Percentiles rank a stretch among this genome's conserved stretches.
Evolutionary conservation across 2,797 vertebrate genomes (phyloP).

Genomic region (Epinephelus malabaricus): DNA sequence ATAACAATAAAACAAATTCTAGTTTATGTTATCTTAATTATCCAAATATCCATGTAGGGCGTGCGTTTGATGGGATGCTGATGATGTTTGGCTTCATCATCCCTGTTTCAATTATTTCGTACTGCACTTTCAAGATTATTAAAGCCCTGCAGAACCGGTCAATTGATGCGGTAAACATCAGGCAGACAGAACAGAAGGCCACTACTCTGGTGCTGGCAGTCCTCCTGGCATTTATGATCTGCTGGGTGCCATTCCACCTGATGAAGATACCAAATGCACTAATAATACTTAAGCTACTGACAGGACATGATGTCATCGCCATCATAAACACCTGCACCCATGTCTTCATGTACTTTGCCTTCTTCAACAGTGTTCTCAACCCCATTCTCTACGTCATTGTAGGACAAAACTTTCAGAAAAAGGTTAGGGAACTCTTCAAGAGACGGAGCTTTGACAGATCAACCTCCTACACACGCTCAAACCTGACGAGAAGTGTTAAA

Average conservation of each 20-base stretch:
- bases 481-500: fast-evolving
- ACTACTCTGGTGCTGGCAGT: constrained; percentile 81
- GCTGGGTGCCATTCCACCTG: constrained; percentile 88
- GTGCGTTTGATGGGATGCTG: constrained; percentile 28
- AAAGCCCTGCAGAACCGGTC: constrained; percentile 66
- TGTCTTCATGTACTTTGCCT: constrained; percentile 80
- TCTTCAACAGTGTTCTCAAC: constrained; percentile 89
- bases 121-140: constrained; percentile 85
- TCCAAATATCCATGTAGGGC: fast-evolving
- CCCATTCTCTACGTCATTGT: constrained; percentile 90
- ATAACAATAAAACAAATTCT: not conserved
- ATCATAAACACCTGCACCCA: constrained; percentile 60
- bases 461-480: fast-evolving
- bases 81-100: constrained; percentile 79
- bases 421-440: constrained; percentile 77
- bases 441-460: not conserved
- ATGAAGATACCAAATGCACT: too few species aligned
- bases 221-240: constrained; percentile 86
- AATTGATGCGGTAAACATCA: constrained; percentile 17
- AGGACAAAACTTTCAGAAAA: constrained; percentile 87
- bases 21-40: constrained; percentile 6
- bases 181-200: constrained; percentile 76
- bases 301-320: constrained; percentile 55
- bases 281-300: not conserved
- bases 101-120: constrained; percentile 81